Conservation (phyloP, 1,140 invertebrate species). For the Brachionus manjavacas region DNA sequence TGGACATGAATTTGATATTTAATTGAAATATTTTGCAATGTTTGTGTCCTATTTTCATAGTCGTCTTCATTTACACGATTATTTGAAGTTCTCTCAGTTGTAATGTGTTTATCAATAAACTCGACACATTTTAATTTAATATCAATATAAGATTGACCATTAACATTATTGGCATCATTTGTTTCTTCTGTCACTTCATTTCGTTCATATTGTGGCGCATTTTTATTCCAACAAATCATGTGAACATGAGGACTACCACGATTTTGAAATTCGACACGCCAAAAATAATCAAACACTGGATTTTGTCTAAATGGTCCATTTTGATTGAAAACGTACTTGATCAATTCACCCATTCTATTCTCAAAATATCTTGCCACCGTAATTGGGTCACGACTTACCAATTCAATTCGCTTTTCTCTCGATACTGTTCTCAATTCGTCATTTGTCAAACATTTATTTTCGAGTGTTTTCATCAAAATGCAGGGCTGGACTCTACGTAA, state of each 20-base stretch:
- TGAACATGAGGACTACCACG: constrained; percentile 5
- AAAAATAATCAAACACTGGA: constrained; percentile 13
- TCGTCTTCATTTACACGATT: background rate
- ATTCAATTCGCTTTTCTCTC: background rate
- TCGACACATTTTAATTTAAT: background rate
- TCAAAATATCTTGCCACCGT: constrained; percentile 6
- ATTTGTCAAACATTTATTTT: background rate
- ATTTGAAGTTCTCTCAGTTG: background rate
- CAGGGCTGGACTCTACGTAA: background rate
- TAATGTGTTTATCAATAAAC: constrained; percentile 17
- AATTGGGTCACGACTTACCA: background rate
- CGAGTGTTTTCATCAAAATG: background rate
- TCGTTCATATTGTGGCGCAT: background rate
- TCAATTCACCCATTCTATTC: background rate
- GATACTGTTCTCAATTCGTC: background rate
- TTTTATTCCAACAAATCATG: background rate
- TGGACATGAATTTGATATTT: background rate
- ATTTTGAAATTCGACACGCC: constrained; percentile 19
- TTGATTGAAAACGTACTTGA: background rate
- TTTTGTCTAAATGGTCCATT: background rate
- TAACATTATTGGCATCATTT: background rate
- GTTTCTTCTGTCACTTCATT: background rate
- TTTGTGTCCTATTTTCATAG: background rate
- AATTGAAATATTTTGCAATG: background rate
- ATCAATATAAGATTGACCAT: no score